Evolutionary conservation across 2,797 vertebrate genomes (phyloP).

Genomic region (Thripadectes ignobilis): DNA sequence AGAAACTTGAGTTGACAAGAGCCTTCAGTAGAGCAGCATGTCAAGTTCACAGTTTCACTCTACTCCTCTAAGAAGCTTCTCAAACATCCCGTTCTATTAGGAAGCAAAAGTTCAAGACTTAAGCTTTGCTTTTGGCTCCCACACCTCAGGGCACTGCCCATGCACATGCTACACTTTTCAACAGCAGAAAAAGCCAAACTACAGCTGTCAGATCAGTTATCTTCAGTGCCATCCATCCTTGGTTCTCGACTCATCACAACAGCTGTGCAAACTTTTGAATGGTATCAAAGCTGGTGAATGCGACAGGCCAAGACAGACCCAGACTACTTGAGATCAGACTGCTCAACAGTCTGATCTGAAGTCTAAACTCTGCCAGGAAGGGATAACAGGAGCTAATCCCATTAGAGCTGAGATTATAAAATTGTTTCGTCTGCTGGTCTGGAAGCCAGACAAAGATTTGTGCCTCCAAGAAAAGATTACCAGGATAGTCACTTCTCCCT

Average conservation of each 20-base stretch:
- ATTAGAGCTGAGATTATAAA: not conserved
- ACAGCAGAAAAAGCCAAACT: not conserved
- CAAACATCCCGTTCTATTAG: not conserved
- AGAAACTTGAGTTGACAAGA: not conserved
- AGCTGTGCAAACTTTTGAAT: not conserved
- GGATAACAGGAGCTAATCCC: conserved; percentile 26
- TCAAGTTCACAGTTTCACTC: not conserved
- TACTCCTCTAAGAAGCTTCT: not conserved
- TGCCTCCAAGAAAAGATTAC: not conserved
- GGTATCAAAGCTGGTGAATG: not conserved
- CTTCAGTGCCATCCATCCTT: not conserved
- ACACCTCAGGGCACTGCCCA: not conserved
- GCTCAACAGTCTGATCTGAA: not conserved
- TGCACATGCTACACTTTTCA: not conserved
- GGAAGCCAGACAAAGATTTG: not conserved
- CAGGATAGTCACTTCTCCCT: not conserved
- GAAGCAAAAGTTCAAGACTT: not conserved
- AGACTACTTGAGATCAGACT: not conserved
- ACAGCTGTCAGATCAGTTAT: not conserved
- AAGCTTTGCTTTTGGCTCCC: not conserved
- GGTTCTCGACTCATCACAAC: not conserved
- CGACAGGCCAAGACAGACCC: not conserved
- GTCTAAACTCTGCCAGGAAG: not conserved
- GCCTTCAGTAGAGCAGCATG: not conserved
- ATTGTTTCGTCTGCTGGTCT: not conserved